Evolutionary conservation across 2,888 invertebrate species (phyloP), one percentile per base, ranked within the genome.

Genomic region (Drosophila nr. fundita): DNA sequence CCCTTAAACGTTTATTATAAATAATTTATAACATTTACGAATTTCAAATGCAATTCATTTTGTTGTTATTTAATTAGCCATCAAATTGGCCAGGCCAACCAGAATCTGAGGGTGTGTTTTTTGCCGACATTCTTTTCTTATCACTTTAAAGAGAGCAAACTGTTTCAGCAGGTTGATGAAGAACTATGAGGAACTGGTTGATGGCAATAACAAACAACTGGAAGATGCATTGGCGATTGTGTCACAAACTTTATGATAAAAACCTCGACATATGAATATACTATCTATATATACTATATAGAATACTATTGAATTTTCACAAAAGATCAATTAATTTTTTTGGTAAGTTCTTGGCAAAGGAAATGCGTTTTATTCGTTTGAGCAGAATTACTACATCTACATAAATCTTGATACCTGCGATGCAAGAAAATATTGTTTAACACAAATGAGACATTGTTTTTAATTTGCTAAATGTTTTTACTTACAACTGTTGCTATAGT

Each of bases 1-100:
- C 57, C 73, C 65, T 71, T 78, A 81, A 89, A 75, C 82, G 79
- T 79, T 89, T 89, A 81, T 74, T 74, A 88, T 89, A 80, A 89
- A 89, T 89, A 73, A 87, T 89, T 80, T 79, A 89, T 82, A 74
- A 75, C 72, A 68, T 76, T 82, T 74, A 72, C 67, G 57, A 53
- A 54, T 73, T 73, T 69, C 45, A 29, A 65, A 64, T 58, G 69
- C 68, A 69, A 77, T 68, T 80, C 59, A 63, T 68, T 78, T 73
- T 66, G 75, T 55, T 72, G 69, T 65, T 76, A 68, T 77, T 70
- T 73, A 72, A 77, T 73, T 85, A 82, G 55, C 18, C 75, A 52
- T 58, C 27, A 67, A 78, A 78, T 80, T 78, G 80, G 55, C 49
- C 71, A 53, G 29, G 59, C 27, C 52, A 48, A 48, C 34, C 62